Base-by-base conservation (phyloP, 2,797 vertebrate species). In the Bufotes viridis region DNA sequence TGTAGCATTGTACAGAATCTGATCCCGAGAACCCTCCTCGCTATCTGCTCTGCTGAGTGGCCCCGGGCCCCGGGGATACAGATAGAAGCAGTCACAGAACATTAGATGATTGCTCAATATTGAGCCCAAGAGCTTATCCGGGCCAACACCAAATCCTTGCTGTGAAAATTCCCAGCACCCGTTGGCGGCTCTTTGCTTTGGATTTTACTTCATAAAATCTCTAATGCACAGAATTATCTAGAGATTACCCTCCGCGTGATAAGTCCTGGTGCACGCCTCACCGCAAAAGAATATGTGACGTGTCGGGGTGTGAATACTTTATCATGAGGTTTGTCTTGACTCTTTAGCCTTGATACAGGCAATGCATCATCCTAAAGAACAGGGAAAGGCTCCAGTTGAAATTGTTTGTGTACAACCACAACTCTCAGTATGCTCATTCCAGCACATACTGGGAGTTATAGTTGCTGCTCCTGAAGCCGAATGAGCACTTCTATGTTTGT, bases 161-260 rank as follows among this genome's bases (percentile, higher is more conserved):
- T 12, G 61, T 17, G 22, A 29, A 63, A 61, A 53, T 61, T n/a
- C 51, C 6, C 15, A 13, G 29, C 82, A 63, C 53, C 65, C 70
- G 42, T 84, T 72, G 87, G 65, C 81, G 42, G 61, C 53, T 51
- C 72, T 26, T 14, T n/a, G 81, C 61, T 7, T 75, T 42, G 20
- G 42, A 84, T 72, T 70, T 70, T 70, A 70, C 69, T 72, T 20
- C 20, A 57, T 3, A 11, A 57, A 83, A 55, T 70, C 51, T 57
- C 18, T 18, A 24, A 63, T 67, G 49, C 51, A 82, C 63, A 55
- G 42, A 55, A 24, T 65, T 82, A 53, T 13, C 42, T 24, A 70
- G 81, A 57, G 81, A 55, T 69, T 69, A 17, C 67, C 13, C 14
- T 69, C 67, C 13, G 4, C 26, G 15, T 42, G 34, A 42, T 42